phyloP scores from a whole-genome alignment of 2,888 invertebrate species.

The Eupithecia tripunctaria region DNA sequence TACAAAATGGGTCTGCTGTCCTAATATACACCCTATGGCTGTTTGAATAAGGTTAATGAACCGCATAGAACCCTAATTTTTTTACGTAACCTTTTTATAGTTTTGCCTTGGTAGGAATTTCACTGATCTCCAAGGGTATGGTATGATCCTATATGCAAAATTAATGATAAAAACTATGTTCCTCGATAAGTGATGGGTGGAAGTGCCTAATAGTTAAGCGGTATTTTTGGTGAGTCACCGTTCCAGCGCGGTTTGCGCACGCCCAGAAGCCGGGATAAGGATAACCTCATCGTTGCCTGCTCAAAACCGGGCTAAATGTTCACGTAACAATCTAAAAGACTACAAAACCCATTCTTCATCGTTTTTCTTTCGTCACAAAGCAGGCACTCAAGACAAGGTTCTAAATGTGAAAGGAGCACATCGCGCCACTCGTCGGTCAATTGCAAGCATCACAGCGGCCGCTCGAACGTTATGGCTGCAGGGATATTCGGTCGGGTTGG shows the following conservation, averaged over 20 bases:
- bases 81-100: neutral
- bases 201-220: slow-evolving; percentile 25
- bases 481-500: slow-evolving; percentile 18
- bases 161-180: slow-evolving; percentile 15
- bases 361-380: slow-evolving; percentile 43
- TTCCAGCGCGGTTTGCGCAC: slow-evolving; percentile 59
- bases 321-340: slow-evolving; percentile 39
- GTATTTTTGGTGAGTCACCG: slow-evolving; percentile 48
- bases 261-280: slow-evolving; percentile 59
- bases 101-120: neutral
- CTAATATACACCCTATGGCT: slow-evolving; percentile 5
- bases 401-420: slow-evolving; percentile 56
- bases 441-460: slow-evolving; percentile 29
- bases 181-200: slow-evolving; percentile 17
- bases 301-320: slow-evolving; percentile 29
- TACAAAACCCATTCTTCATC: slow-evolving; percentile 28
- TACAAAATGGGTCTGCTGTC: neutral
- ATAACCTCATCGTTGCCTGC: slow-evolving; percentile 64
- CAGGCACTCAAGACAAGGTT: slow-evolving; percentile 41
- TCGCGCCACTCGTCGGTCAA: slow-evolving; percentile 39
- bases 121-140: neutral
- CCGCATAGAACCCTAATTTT: neutral
- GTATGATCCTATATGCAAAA: neutral
- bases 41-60: slow-evolving; percentile 8
- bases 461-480: slow-evolving; percentile 26